Percentiles rank a stretch among this genome's conserved stretches.
phyloP scores from a whole-genome alignment of 2,113 vertebrate species.

The Greenwoodochromis staneri region DNA sequence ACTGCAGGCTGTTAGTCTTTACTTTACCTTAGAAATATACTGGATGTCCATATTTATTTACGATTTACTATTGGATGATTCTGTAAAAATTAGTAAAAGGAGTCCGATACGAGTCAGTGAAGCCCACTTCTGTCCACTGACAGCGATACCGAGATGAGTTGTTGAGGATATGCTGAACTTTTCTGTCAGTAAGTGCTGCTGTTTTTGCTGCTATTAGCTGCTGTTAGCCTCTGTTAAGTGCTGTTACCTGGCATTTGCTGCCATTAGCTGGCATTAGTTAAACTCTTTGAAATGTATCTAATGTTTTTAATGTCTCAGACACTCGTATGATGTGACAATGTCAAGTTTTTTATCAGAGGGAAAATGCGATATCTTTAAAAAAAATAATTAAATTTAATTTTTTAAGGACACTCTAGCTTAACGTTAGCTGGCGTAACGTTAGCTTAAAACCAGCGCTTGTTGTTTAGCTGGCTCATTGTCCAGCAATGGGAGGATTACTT shows the following conservation, averaged over 20 bases:
- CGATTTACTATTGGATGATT: accelerated
- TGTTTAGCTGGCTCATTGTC: accelerated
- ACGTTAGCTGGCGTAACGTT: accelerated
- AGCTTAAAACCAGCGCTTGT: neutral
- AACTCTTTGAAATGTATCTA: neutral
- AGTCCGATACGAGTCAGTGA: neutral
- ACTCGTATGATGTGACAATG: neutral
- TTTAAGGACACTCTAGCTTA: neutral
- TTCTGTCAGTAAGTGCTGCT: neutral
- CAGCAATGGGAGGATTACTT: neutral
- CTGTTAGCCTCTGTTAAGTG: neutral
- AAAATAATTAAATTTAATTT: accelerated
- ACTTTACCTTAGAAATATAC: neutral
- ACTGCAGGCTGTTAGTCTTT: neutral
- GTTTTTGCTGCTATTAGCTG: neutral
- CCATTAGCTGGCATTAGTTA: neutral
- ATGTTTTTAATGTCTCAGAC: neutral
- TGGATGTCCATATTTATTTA: neutral
- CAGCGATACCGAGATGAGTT: accelerated
- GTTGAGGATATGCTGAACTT: neutral
- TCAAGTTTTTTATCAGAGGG: accelerated
- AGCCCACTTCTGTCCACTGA: neutral
- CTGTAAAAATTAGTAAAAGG: neutral
- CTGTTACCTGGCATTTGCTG: neutral
- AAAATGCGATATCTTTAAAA: neutral